Base-by-base conservation (phyloP, 2,888 invertebrate genomes). In the Pristionchus japonicus region DNA sequence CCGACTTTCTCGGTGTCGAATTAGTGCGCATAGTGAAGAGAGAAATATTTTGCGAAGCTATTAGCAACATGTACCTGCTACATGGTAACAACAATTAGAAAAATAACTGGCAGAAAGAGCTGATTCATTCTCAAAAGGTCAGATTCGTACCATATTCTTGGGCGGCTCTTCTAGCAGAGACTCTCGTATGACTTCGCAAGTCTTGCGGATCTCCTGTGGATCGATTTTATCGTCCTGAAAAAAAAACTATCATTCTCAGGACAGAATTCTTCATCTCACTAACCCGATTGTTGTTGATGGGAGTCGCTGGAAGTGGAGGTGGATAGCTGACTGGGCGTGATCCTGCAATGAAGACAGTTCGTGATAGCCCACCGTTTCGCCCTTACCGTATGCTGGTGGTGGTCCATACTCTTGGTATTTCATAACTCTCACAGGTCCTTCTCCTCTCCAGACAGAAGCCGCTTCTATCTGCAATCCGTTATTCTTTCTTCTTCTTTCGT, bases 171-270 rank as follows among this genome's bases (percentile, higher is more conserved):
- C 52, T 52, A 57, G n/a, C 6, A 83, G 40, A 34, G 52, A 37
- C 17, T 83, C 52, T 52, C 83, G 49, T 34, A 83, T 83, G 6
- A 52, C 83, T 52, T 83, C 83, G 31, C 83, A 83, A 11, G 83
- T 83, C n/a, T 31, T 31, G 17, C 49, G 49, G 1, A 83, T 83
- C 23, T 83, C 83, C 9, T 34, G 34, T 7, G 83, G 83, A 52
- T 83, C 40, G 6, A 83, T 15, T 27, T 49, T 43, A 20, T 80
- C 80, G 23, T 47, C 47, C 80, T 80, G 47, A 74, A 40, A 40
- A 17, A 13, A 74, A 74, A 40, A n/a, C 23, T 17, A 31, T 34
- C 15, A 34, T 34, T 40, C 34, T 31, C 23, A 27, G 9, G 47
- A 47, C 1, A 15, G 47, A 43, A 47, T 15, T 4, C 2, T 7